Evolutionary conservation across 2,797 vertebrate species (phyloP), one percentile per base, ranked within the genome.

Genomic region (Sebastes elongatus): DNA sequence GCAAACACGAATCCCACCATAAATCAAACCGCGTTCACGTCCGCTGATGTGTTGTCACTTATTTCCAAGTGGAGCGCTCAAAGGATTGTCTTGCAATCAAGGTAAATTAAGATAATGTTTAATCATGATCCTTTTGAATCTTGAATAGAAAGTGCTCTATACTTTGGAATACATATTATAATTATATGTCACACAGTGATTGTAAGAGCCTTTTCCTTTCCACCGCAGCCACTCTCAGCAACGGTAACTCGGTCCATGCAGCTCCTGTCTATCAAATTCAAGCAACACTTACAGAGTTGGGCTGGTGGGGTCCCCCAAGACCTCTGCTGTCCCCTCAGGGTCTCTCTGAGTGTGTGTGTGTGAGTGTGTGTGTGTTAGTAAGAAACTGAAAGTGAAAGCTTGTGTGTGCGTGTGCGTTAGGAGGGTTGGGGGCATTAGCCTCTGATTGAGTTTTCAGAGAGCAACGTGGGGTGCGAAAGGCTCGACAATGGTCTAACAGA

Each of bases 391-490:
- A 90, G 84, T 76, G 88, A 89, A 81, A 86, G 84, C 80, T 61
- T 80, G 82, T 72, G 80, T 84, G 53, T 49, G 75, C 23, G 35
- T 53, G 81, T 57, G 72, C 74, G 84, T 87, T 63, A 60, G 83
- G 30, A 86, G 69, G 91, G 96, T 96, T 94, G 96, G 96, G 96
- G 97, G 96, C 96, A 97, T 98, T 97, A 97, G 97, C 96, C 95
- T 97, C 96, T 98, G 97, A 99, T 98, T 97, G 97, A 97, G 97
- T 99, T 98, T 97, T 95, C 97, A 96, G 96, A 95, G 96, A 97
- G 95, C 95, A 96, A 96, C 96, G 96, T 96, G 96, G 96, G 96
- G 97, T 97, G 97, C 96, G 95, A 98, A 98, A 97, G 97, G 96
- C 95, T 95, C 95, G 89, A 97, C 98, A 98, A 98, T 98, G 97